Conservation (phyloP, 2,888 invertebrate genomes). For the Acanthoscelides obtectus region DNA sequence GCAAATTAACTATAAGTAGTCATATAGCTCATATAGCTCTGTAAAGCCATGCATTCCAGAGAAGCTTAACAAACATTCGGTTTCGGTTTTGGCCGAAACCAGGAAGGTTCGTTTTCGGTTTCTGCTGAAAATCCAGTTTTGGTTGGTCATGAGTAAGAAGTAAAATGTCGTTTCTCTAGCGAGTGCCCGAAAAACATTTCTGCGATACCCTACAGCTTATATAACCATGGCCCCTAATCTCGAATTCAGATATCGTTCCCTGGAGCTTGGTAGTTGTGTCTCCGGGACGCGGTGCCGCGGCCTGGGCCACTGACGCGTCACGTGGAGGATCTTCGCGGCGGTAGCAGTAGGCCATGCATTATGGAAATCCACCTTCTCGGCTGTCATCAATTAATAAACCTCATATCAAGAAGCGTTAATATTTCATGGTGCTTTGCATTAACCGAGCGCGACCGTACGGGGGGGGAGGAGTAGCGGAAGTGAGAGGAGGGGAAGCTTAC, state of each 20-base stretch:
- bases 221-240: not conserved
- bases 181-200: not conserved
- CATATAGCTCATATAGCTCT: too few species aligned
- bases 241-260: conserved; percentile 3
- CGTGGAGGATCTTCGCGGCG: conserved; percentile 19
- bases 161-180: too few species aligned
- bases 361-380: conserved; percentile 43
- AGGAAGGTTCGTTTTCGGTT: too few species aligned
- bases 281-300: not conserved
- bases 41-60: too few species aligned
- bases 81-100: too few species aligned
- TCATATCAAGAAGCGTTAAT: conserved; percentile 49
- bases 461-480: not conserved
- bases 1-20: too few species aligned
- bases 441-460: conserved; percentile 12
- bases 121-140: too few species aligned
- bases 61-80: too few species aligned
- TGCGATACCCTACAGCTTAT: not conserved
- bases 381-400: conserved; percentile 52
- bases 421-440: conserved; percentile 47
- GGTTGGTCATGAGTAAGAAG: too few species aligned
- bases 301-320: not conserved
- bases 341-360: conserved; percentile 35
- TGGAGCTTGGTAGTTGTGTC: conserved; percentile 1
- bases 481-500: not conserved